Evolutionary conservation across 1,140 invertebrate genomes (phyloP).

Genomic region (Hycleus cichorii): DNA sequence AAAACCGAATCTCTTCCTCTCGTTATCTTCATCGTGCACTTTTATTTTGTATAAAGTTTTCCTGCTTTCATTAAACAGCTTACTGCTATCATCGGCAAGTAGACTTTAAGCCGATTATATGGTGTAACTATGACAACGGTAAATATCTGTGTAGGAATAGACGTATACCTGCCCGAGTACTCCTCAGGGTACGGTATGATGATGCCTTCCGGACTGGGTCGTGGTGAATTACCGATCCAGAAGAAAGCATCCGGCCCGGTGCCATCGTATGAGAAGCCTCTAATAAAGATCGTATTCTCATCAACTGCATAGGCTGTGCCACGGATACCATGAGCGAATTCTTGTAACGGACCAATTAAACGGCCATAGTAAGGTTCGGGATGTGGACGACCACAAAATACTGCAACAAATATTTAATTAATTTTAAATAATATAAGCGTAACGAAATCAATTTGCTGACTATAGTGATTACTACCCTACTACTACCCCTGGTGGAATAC

Average conservation of each 20-base stretch:
- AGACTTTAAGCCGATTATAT: slow-evolving; percentile 16
- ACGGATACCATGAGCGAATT: slow-evolving; percentile 66
- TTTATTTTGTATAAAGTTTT: slow-evolving; percentile 5
- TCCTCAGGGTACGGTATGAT: slow-evolving; percentile 81
- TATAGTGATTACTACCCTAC: slow-evolving; percentile 18
- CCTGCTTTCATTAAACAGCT: slow-evolving; percentile 21
- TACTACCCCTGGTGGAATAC: no score
- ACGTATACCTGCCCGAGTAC: slow-evolving; percentile 59
- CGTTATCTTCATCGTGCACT: neutral
- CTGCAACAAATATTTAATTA: slow-evolving; percentile 36
- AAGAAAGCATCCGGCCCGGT: slow-evolving; percentile 78
- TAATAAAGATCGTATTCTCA: slow-evolving; percentile 78
- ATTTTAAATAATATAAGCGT: slow-evolving; percentile 14
- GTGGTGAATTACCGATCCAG: slow-evolving; percentile 72
- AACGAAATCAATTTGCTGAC: slow-evolving; percentile 27
- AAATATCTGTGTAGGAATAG: no score
- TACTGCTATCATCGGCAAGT: slow-evolving; percentile 18
- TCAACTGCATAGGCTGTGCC: slow-evolving; percentile 80
- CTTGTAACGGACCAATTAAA: slow-evolving; percentile 58
- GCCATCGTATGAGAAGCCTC: slow-evolving; percentile 80
- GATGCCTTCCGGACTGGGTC: slow-evolving; percentile 69
- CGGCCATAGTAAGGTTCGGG: slow-evolving; percentile 69
- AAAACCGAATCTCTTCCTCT: neutral
- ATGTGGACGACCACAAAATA: slow-evolving; percentile 39
- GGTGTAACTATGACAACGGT: slow-evolving; percentile 14